Evolutionary conservation across 2,888 invertebrate species (phyloP), one percentile per base, ranked within the genome.

Genomic region (Drosophila prolongata): DNA sequence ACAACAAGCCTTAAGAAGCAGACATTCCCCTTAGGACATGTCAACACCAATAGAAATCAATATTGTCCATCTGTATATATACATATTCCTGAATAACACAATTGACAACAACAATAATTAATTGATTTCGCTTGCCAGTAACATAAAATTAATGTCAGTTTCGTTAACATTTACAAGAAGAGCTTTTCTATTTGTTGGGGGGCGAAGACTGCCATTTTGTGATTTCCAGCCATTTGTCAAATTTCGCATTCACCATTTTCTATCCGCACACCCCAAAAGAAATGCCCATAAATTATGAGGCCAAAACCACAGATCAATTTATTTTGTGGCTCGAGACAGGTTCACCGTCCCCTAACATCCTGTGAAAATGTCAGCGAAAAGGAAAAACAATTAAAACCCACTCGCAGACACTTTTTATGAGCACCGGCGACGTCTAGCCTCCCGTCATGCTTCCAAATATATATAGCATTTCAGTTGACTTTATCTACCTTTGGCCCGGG

Each of bases 281-380:
- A 55, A 70, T 61, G 61, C 72, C 67, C 70, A 83, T 86, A 83
- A 83, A 83, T 86, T 83, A 83, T 86, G 77, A 76, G 70, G 42
- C 50, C 57, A 56, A 75, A 72, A 71, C 83, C 83, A 55, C 86
- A 86, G 83, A 86, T 83, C 83, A 83, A 83, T 83, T 86, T 83
- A 83, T 86, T 83, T 86, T 79, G 79, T 71, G 71, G 74, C 77
- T 35, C 72, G 69, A 79, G 78, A 75, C 82, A 66, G 53, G 64
- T 53, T 30, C 47, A 46, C 35, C 64, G 6, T 53, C 16, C 64
- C 35, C 10, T 8, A 59, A 47, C 61, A 66, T 52, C 66, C 64
- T 66, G 66, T 27, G 47, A 47, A 35, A 64, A 62, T 75, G 85
- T 82, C 82, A 76, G 71, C 66, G 65, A 35, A 42, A 40, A 47